phyloP scores from a whole-genome alignment of 2,888 invertebrate species.

The Spilarctia lutea region DNA sequence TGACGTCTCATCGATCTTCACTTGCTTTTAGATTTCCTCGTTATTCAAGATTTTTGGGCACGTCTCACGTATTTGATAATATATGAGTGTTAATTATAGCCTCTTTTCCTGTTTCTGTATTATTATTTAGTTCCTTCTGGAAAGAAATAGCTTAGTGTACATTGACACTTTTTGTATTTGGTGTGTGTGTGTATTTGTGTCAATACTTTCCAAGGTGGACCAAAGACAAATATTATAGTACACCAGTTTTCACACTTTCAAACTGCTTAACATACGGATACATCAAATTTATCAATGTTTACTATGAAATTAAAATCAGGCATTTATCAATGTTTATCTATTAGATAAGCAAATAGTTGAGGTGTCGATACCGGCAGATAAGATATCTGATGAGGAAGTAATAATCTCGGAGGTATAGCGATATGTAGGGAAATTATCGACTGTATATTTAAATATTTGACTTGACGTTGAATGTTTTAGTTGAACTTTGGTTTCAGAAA shows the following conservation, averaged over 20 bases:
- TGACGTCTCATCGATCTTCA: constrained; percentile 66
- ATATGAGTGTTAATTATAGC: background rate
- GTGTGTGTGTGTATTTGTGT: background rate
- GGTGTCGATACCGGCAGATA: constrained; percentile 56
- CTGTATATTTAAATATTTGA: background rate
- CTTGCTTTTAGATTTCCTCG: constrained; percentile 51
- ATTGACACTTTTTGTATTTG: background rate
- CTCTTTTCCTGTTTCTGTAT: background rate
- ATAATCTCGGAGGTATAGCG: constrained; percentile 43
- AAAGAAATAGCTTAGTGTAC: background rate
- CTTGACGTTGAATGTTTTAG: constrained; percentile 7
- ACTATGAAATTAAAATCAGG: constrained; percentile 43
- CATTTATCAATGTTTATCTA: constrained; percentile 43
- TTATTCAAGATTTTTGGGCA: constrained; percentile 34
- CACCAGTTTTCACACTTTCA: constrained; percentile 32
- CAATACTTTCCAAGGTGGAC: constrained; percentile 18
- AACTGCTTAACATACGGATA: constrained; percentile 35
- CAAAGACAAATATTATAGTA: constrained; percentile 16
- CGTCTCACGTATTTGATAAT: constrained; percentile 1
- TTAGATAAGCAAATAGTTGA: constrained; percentile 54
- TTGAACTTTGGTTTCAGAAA: constrained; percentile 6
- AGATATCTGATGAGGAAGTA: constrained; percentile 58
- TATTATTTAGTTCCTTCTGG: background rate
- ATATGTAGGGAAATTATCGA: constrained; percentile 32
- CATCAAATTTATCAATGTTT: constrained; percentile 39